Evolutionary conservation across 1,140 invertebrate species (phyloP).

Genomic region (Anthonomus grandis): DNA sequence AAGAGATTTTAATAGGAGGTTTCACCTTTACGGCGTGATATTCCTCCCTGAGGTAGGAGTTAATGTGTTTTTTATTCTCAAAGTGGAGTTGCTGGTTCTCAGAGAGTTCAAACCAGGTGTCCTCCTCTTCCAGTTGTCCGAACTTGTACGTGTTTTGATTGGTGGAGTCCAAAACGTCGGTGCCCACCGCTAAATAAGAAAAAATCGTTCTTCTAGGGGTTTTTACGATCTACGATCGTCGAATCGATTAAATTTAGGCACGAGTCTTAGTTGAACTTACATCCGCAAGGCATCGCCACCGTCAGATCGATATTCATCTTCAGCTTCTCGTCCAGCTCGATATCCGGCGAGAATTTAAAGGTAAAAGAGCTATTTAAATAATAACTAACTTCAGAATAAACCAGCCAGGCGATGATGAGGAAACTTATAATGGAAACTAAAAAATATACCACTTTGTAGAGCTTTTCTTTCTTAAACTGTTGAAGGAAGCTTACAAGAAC

Average conservation of each 20-base stretch:
- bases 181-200: conserved; percentile 69
- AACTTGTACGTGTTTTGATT: conserved; percentile 84
- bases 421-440: conserved; percentile 79
- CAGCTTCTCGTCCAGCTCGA: conserved; percentile 82
- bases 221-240: no score
- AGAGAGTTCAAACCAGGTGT: conserved; percentile 85
- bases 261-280: conserved; percentile 52
- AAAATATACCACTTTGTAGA: no score
- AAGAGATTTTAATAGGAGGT: conserved; percentile 7
- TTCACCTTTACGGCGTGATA: conserved; percentile 84
- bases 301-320: conserved; percentile 93
- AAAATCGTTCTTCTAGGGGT: not conserved
- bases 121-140: conserved; percentile 78
- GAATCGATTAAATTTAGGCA: not conserved
- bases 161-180: conserved; percentile 91
- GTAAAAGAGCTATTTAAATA: conserved; percentile 77
- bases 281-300: conserved; percentile 85
- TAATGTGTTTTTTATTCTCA: conserved; percentile 75
- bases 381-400: conserved; percentile 81
- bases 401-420: conserved; percentile 72
- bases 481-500: conserved; percentile 61
- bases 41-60: conserved; percentile 85
- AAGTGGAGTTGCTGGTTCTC: conserved; percentile 74
- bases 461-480: not conserved
- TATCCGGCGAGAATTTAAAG: conserved; percentile 88